Conservation (phyloP, 2,113 vertebrate genomes). For the Tichodroma muraria region DNA sequence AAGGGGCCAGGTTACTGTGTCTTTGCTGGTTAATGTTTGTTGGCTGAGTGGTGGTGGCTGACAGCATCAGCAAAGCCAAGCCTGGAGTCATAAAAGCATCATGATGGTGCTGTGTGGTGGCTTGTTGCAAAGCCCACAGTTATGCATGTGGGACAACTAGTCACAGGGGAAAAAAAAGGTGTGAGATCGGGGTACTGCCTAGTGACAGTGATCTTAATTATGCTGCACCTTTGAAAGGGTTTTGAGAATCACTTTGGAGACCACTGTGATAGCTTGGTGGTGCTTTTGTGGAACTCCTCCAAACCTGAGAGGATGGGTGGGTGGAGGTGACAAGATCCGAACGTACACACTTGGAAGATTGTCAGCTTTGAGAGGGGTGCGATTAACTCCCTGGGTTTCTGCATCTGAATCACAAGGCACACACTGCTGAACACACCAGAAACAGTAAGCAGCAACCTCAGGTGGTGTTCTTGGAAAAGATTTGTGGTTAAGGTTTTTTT, state of each 20-base stretch:
- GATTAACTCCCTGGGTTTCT: not conserved
- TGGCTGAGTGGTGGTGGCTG: not conserved
- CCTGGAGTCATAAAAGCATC: not conserved
- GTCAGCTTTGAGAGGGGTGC: not conserved
- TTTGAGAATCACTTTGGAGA: not conserved
- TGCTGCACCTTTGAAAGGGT: not conserved
- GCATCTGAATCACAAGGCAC: not conserved
- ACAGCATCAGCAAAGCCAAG: not conserved
- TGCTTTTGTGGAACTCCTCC: not conserved
- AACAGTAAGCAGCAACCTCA: not conserved
- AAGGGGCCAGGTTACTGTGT: fast-evolving
- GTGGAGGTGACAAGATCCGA: not conserved
- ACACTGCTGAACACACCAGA: not conserved
- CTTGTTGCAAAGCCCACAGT: not conserved
- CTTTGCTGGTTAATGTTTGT: not conserved
- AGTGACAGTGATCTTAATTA: not conserved
- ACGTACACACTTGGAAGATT: not conserved
- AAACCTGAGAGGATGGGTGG: not conserved
- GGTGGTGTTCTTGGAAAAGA: not conserved
- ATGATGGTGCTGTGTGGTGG: not conserved
- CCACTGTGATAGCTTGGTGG: not conserved
- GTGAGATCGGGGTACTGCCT: not conserved
- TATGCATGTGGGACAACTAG: not conserved
- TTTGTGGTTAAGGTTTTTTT: not conserved
- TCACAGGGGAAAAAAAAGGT: not conserved